Conservation (phyloP, 2,797 vertebrate species). For the Acrossocheilus wenchowensis region DNA sequence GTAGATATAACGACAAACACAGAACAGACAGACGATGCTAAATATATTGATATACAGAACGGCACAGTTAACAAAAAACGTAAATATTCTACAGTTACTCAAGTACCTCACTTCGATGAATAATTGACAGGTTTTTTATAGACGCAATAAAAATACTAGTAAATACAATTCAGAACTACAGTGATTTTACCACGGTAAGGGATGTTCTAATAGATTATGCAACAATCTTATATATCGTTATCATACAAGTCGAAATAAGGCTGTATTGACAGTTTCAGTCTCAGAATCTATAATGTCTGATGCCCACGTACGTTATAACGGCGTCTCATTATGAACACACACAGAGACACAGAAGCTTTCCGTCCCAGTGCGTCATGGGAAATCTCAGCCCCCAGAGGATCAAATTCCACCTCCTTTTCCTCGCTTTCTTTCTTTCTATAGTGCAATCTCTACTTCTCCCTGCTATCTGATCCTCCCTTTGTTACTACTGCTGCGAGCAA, state of each 20-base stretch:
- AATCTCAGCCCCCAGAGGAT: conserved; percentile 59
- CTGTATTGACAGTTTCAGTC: not conserved
- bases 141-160: not conserved
- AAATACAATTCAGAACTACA: not conserved
- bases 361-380: conserved; percentile 46
- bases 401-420: conserved; percentile 58
- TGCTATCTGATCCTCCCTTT: conserved; percentile 58
- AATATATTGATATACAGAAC: not conserved
- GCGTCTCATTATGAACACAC: conserved; percentile 42
- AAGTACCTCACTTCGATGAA: not conserved
- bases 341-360: conserved; percentile 41
- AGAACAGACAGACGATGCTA: not conserved
- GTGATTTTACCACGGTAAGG: not conserved
- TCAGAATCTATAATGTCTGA: conserved; percentile 20
- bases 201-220: not conserved
- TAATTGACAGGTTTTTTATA: too few species aligned
- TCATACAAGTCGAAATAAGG: not conserved
- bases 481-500: conserved; percentile 44
- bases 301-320: conserved; percentile 3
- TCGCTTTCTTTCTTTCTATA: conserved; percentile 35
- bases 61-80: not conserved
- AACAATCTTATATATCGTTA: not conserved
- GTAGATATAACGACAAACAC: too few species aligned
- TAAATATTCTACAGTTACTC: not conserved
- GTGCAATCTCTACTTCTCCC: conserved; percentile 29